Conservation (phyloP, 2,113 vertebrate species). For the Paramisgurnus dabryanus region DNA sequence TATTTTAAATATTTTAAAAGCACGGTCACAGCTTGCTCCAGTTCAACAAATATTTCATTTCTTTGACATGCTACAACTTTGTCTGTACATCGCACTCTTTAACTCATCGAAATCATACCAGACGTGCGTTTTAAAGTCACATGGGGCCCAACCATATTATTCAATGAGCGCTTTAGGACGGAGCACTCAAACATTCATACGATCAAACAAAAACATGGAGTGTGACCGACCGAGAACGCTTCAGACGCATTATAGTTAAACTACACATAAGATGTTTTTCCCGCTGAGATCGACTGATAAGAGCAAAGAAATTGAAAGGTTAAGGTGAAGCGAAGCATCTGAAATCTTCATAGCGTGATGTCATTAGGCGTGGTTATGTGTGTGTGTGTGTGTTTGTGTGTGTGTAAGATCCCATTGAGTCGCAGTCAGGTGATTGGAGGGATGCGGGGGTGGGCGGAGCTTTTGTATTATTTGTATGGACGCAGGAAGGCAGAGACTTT, state of each 20-base stretch:
- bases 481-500: conserved; percentile 97
- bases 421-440: conserved; percentile 54
- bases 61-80: conserved; percentile 22
- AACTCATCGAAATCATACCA: neutral
- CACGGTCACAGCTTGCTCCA: conserved; percentile 23
- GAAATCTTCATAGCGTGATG: conserved; percentile 71
- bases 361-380: conserved; percentile 46
- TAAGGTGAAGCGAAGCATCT: conserved; percentile 41
- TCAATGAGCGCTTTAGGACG: neutral
- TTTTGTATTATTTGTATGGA: conserved; percentile 89
- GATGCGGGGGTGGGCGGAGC: conserved; percentile 23
- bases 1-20: conserved; percentile 7
- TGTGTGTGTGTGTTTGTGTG: conserved; percentile 57
- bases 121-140: neutral
- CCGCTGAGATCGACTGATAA: conserved; percentile 46
- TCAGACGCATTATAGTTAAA: neutral
- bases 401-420: conserved; percentile 59
- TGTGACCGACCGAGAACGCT: conserved; percentile 3
- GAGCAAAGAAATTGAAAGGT: conserved; percentile 39
- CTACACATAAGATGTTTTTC: conserved; percentile 18
- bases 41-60: neutral
- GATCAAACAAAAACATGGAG: neutral
- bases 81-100: conserved; percentile 14
- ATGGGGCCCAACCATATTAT: neutral
- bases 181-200: conserved; percentile 1